Conservation (phyloP, 1,140 invertebrate genomes). For the Arion vulgaris region DNA sequence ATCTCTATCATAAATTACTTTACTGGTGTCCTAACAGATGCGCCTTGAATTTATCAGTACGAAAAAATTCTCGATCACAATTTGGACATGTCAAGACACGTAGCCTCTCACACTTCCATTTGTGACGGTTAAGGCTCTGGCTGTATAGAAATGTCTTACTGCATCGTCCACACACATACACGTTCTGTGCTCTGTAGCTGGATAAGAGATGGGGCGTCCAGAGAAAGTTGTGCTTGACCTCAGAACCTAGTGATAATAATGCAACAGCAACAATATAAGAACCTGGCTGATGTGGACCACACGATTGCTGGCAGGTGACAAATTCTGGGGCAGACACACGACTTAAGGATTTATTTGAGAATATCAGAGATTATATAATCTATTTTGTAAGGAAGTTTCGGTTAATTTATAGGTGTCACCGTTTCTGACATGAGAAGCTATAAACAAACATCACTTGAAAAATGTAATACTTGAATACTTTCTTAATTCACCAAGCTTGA, state of each 20-base stretch:
- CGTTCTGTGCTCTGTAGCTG: neutral
- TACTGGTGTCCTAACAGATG: constrained; percentile 1
- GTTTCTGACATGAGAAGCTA: too few species aligned
- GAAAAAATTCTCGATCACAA: constrained; percentile 22
- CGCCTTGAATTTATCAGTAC: constrained; percentile 15
- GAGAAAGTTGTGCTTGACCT: neutral
- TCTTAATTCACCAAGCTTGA: too few species aligned
- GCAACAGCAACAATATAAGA: neutral
- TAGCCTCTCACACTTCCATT: constrained; percentile 24
- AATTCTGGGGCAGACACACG: too few species aligned
- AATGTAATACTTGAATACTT: too few species aligned
- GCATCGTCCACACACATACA: constrained; percentile 20
- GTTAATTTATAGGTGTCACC: too few species aligned
- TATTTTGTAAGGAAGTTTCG: too few species aligned
- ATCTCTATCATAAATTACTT: too few species aligned
- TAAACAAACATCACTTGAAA: too few species aligned
- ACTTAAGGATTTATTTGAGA: too few species aligned
- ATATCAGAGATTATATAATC: too few species aligned
- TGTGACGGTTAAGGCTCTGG: constrained; percentile 25
- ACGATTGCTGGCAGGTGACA: neutral
- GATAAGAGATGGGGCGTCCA: neutral
- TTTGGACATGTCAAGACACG: constrained; percentile 5
- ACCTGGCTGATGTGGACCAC: neutral
- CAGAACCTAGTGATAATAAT: constrained; percentile 6
- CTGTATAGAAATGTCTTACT: constrained; percentile 27